Conservation (phyloP, 2,113 vertebrate species). For the Atractosteus spatula region DNA sequence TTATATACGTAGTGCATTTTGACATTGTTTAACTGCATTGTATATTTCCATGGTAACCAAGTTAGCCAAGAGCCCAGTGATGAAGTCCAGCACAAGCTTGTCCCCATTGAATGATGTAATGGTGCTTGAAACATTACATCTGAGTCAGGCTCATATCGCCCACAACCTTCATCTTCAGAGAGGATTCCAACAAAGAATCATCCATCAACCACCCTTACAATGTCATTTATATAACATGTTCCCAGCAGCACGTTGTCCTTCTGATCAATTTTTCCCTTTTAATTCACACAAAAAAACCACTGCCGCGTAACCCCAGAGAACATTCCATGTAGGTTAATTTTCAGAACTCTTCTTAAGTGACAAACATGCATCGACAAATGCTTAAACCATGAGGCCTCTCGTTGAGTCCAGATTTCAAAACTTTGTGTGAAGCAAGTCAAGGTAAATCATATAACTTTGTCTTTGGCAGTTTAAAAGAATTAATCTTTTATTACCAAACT, state of each 20-base stretch:
- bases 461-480: too few species aligned
- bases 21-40: background rate
- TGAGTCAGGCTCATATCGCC: background rate
- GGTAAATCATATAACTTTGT: too few species aligned
- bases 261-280: background rate
- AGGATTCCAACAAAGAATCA: background rate
- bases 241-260: background rate
- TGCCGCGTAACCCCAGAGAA: background rate
- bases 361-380: too few species aligned
- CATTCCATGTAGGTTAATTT: too few species aligned
- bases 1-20: background rate
- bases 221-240: background rate
- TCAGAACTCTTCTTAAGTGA: too few species aligned
- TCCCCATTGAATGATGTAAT: background rate
- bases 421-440: too few species aligned
- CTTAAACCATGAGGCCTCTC: too few species aligned
- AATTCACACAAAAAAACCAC: constrained; percentile 1
- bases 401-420: too few species aligned
- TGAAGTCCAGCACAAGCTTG: background rate
- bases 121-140: background rate
- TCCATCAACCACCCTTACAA: background rate
- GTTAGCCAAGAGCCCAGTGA: background rate
- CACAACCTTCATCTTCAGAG: background rate
- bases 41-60: background rate
- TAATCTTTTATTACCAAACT: too few species aligned